These are phyloP conservation scores for Tromatobia lineatoria DNA, from an alignment of 2,888 invertebrate species.

Conservation along the genomic window DNA sequence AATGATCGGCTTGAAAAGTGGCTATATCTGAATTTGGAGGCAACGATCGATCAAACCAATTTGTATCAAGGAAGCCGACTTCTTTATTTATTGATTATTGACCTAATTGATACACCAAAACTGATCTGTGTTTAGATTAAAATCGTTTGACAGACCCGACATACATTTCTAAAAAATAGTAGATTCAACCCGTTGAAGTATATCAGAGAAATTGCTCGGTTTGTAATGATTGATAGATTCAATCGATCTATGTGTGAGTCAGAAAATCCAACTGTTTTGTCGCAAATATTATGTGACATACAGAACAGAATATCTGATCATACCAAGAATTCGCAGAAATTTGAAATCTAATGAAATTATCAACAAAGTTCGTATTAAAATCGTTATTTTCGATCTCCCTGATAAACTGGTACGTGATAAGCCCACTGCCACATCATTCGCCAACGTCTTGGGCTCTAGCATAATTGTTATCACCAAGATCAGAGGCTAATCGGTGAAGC, in stretches of 20 bases:
- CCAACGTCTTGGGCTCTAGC: not conserved
- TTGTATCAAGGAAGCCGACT: not conserved
- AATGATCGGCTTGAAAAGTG: not conserved
- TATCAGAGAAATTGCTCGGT: too few relatives aligned
- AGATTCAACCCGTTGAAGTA: not conserved
- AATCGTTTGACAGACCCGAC: not conserved
- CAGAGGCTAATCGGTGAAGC: constrained; percentile 43
- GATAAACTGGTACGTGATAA: not conserved
- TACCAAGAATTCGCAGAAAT: not conserved
- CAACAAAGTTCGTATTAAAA: not conserved
- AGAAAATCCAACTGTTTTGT: not conserved
- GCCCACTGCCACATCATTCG: not conserved
- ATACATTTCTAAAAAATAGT: not conserved
- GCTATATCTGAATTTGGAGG: not conserved
- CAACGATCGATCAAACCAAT: not conserved
- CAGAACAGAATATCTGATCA: not conserved
- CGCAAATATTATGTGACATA: too few relatives aligned
- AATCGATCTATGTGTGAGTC: not conserved
- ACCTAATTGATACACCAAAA: not conserved
- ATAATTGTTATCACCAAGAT: constrained; percentile 42
- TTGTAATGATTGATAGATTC: not conserved
- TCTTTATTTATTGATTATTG: not conserved
- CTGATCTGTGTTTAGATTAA: not conserved
- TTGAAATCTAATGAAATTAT: not conserved
- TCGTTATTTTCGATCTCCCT: not conserved